Base-by-base conservation (phyloP, 2,797 vertebrate species). In the Xenops minutus region DNA sequence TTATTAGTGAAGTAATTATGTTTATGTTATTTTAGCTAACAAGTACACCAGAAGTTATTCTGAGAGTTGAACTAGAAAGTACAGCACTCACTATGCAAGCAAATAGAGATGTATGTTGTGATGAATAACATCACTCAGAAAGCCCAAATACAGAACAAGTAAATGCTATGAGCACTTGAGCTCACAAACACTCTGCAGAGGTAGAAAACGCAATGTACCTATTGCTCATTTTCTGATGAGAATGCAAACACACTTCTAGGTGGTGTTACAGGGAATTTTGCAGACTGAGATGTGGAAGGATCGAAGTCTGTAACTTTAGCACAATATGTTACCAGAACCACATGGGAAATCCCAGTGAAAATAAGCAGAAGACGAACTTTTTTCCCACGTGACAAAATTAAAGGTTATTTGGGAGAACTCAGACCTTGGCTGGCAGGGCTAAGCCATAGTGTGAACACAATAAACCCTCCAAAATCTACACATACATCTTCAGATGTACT, bases 171-270 rank as follows among this genome's bases (percentile, higher is more conserved):
- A 24, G 46, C 44, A 20, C 62, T 14, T 7, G 32, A 46, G 74
- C 58, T 67, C 48, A 29, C 26, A 67, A 74, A 9, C 34, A 4
- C 77, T 7, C 66, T 63, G 49, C 67, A 76, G 71, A 61, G 5
- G 1, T 5, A 54, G 80, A 66, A 36, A 62, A 43, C 0, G 8
- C 68, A 51, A 51, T 7, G 9, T 0, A 49, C 1, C 1, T 10
- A 68, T 8, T 0, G 0, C 64, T 74, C 10, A 1, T 48, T 54
- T 67, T 20, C 68, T 24, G 24, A 43, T 17, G 8, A 30, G 62
- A 75, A 83, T 6, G 43, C n/a, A 54, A 68, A 82, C 22, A 32
- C 12, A 1, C 54, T 78, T 61, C 36, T 7, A 27, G 36, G 36
- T 3, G 49, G 43, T 21, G 44, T 7, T 67, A 37, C 37, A 24